Base-by-base conservation (phyloP, 1,140 invertebrate species). In the Drosophila biarmipes region DNA sequence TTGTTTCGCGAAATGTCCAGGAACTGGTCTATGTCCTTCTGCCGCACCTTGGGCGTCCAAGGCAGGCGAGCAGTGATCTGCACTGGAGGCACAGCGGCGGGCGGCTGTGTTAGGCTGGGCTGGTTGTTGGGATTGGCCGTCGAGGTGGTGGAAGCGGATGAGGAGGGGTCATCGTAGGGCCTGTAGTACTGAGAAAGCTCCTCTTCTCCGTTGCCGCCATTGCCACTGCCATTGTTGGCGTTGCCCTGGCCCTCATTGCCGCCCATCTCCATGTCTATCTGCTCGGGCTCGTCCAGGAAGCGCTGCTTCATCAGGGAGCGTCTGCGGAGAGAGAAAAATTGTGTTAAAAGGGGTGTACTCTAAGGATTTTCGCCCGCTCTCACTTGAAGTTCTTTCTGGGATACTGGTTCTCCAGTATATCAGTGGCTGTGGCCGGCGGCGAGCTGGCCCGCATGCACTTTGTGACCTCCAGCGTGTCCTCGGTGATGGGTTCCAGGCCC, bases 11-110 rank as follows among this genome's bases (percentile, higher is more conserved):
- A 97, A 84, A 95, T 96, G 84, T 99, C 97, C 67, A 99, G 92
- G 92, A 99, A 99, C 69, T 94, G 93, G 81, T 99, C 97, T 46
- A 99, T 95, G 91, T 98, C 97, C 93, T 97, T 97, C 86, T 97
- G 96, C 21, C 97, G 93, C n/a, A 99, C 98, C 95, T 99, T 99
- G 8, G 98, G 98, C 71, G 96, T 95, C 98, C 98, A 99, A 2
- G 98, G 98, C 68, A 99, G 93, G 61, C 91, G 84, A 10, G 91
- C 89, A 10, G 90, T 91, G n/a, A 90, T 89, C 49, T 90, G 91
- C 46, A 89, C 67, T 0, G 91, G 82, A n/a, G 80, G 89, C 34
- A 66, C 62, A 10, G 80, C 66, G 1, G 69, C 54, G 10, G 90
- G 67, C 0, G 74, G 61, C 24, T 91, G 89, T 34, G 71, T 63